Evolutionary conservation across 2,113 vertebrate species (phyloP).

Genomic region (Etia nguti): DNA sequence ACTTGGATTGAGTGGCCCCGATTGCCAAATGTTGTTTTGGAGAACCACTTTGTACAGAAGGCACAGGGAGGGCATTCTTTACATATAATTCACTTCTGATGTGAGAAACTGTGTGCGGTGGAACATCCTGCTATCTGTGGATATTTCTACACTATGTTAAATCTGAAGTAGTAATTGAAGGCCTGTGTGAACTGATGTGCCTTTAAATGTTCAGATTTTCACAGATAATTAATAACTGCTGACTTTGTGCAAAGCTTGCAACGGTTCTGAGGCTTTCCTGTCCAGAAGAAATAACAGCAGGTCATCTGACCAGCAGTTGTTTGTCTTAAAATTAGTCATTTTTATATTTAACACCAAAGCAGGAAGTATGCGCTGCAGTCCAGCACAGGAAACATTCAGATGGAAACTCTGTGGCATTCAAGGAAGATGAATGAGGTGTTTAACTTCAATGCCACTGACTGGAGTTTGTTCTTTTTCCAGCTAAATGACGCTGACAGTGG

Average conservation of each 20-base stretch:
- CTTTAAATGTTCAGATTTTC: not conserved
- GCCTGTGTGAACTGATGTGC: not conserved
- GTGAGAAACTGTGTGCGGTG: not conserved
- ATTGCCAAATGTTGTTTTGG: constrained; percentile 43
- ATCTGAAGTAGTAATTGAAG: not conserved
- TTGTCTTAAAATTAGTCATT: not conserved
- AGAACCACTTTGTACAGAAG: not conserved
- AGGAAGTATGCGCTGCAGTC: not conserved
- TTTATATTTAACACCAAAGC: not conserved
- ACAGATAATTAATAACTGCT: not conserved
- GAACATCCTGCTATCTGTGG: not conserved
- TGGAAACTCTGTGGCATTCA: not conserved
- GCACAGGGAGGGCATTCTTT: constrained; percentile 6
- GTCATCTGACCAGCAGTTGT: not conserved
- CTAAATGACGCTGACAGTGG: not conserved
- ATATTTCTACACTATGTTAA: not conserved
- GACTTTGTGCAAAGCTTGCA: not conserved
- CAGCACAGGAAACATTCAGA: not conserved
- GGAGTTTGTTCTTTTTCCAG: not conserved
- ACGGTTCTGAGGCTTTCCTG: rapidly evolving
- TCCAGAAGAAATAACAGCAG: not conserved
- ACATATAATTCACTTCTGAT: not conserved
- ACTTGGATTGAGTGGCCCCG: constrained; percentile 26
- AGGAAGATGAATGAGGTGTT: not conserved
- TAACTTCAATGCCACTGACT: not conserved